Percentiles rank a stretch among this genome's conserved stretches.
Conservation (phyloP, 1,140 invertebrate genomes). For the Tyrophagus putrescentiae region DNA sequence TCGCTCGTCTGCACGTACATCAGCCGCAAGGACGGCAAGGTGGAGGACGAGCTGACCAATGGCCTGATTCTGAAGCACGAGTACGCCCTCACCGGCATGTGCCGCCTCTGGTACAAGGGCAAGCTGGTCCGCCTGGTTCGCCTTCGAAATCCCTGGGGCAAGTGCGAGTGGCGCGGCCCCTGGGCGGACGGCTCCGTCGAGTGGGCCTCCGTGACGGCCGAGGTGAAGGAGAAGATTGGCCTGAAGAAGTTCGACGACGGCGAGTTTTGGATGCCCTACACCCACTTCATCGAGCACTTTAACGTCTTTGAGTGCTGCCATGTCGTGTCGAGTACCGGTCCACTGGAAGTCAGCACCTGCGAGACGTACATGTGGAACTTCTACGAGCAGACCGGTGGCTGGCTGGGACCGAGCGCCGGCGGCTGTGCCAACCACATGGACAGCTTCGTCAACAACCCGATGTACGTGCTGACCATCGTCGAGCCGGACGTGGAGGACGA, state of each 20-base stretch:
- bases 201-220: constrained; percentile 43
- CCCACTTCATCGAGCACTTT: background rate
- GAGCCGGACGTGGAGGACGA: constrained; percentile 1
- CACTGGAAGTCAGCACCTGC: no score
- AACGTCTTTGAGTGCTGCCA: background rate
- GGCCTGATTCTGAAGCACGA: constrained; percentile 31
- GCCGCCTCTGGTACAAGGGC: constrained; percentile 21
- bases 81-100: constrained; percentile 17
- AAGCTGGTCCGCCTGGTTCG: constrained; percentile 31
- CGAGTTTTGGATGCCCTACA: constrained; percentile 47
- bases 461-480: constrained; percentile 54
- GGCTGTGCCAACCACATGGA: constrained; percentile 88
- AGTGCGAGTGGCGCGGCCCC: constrained; percentile 51
- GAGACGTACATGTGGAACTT: constrained; percentile 76
- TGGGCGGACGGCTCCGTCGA: constrained; percentile 48
- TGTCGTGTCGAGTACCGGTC: constrained; percentile 46
- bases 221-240: constrained; percentile 49
- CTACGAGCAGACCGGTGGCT: constrained; percentile 63
- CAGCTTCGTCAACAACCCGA: constrained; percentile 87
- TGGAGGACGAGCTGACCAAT: constrained; percentile 73
- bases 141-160: constrained; percentile 48
- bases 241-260: constrained; percentile 46
- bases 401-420: constrained; percentile 76
- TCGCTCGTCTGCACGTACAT: constrained; percentile 95
- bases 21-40: constrained; percentile 38